Percentiles rank a stretch among this genome's conserved stretches.
Conservation (phyloP, 2,797 vertebrate species). For the Fringilla coelebs region DNA sequence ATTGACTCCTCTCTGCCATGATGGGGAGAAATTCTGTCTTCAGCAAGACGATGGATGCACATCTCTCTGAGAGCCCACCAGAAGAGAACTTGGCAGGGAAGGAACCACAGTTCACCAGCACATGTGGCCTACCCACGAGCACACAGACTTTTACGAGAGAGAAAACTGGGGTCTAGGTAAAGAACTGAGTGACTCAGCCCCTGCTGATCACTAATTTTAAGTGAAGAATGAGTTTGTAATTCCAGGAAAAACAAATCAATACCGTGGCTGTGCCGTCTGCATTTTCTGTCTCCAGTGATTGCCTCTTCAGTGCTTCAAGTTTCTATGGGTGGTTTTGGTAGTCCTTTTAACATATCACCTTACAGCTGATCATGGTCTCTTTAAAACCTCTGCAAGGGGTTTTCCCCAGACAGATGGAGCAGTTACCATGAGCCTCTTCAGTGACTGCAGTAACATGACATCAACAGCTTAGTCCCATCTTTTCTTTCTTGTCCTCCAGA, state of each 20-base stretch:
- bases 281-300: neutral
- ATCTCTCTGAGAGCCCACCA: neutral
- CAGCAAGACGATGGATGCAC: neutral
- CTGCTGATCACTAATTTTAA: neutral
- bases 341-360: constrained; percentile 16
- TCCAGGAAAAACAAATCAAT: constrained; percentile 32
- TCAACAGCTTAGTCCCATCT: neutral
- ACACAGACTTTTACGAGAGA: neutral
- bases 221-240: neutral
- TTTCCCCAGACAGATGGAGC: neutral
- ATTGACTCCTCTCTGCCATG: neutral
- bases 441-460: neutral
- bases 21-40: neutral
- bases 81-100: neutral
- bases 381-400: neutral
- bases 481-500: neutral
- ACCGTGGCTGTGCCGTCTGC: fast-evolving
- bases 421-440: neutral
- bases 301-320: neutral
- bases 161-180: neutral
- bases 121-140: neutral
- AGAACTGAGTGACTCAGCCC: neutral
- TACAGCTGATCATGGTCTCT: neutral
- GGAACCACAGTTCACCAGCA: neutral
- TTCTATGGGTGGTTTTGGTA: neutral